Evolutionary conservation across 2,797 vertebrate genomes (phyloP).

Genomic region (Chiroxiphia lanceolata): DNA sequence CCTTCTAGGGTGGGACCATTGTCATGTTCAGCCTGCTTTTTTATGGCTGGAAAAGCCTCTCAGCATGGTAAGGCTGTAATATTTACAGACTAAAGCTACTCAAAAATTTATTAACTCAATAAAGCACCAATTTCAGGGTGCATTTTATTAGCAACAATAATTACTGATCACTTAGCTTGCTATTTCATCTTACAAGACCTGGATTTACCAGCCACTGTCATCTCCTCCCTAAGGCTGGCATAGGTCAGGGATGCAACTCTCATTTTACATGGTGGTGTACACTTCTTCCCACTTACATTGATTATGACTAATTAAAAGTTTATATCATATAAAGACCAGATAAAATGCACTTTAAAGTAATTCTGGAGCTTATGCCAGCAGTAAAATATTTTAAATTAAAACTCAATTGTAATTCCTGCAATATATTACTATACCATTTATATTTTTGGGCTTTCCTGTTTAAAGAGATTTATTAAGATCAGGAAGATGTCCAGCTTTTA

Average conservation of each 20-base stretch:
- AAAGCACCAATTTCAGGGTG: slow-evolving; percentile 40
- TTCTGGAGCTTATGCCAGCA: not conserved
- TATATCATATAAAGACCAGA: not conserved
- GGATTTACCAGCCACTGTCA: not conserved
- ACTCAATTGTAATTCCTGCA: not conserved
- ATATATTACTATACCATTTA: not conserved
- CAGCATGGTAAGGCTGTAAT: not conserved
- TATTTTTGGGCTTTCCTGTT: not conserved
- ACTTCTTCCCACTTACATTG: not conserved
- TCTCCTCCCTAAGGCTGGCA: not conserved
- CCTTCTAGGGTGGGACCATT: not conserved
- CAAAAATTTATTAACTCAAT: slow-evolving; percentile 41
- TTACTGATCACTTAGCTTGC: slow-evolving; percentile 55
- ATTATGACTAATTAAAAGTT: slow-evolving; percentile 13
- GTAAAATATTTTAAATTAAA: slow-evolving; percentile 16
- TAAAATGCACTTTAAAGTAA: slow-evolving; percentile 25
- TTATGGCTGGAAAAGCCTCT: not conserved
- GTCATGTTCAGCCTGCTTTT: not conserved
- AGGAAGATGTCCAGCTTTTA: not conserved
- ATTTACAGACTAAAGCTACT: slow-evolving; percentile 25
- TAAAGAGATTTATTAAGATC: not conserved
- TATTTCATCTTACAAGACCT: slow-evolving; percentile 31
- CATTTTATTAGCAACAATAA: slow-evolving; percentile 44
- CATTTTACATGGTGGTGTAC: not conserved
- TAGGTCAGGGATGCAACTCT: not conserved